These are phyloP conservation scores for Sprattus sprattus DNA, from an alignment of 2,113 vertebrate genomes.

Conservation along the genomic window DNA sequence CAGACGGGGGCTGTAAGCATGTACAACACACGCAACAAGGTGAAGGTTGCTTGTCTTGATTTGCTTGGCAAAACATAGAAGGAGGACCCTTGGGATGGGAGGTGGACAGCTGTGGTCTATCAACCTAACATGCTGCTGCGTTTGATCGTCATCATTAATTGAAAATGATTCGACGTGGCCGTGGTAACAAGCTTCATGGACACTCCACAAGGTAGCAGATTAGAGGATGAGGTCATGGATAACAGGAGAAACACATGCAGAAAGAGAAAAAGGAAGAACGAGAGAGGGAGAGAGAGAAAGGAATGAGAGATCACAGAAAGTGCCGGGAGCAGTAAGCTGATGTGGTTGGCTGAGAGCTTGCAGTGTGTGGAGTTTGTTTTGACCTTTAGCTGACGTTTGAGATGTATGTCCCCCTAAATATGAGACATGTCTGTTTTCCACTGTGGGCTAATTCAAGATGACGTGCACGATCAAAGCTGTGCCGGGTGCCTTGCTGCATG, in stretches of 20 bases:
- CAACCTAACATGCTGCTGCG: background rate
- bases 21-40: background rate
- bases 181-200: background rate
- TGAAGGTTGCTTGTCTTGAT: background rate
- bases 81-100: background rate
- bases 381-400: conserved; percentile 10
- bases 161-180: background rate
- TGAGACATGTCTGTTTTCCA: conserved; percentile 14
- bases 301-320: background rate
- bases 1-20: background rate
- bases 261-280: background rate
- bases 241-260: background rate
- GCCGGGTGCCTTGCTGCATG: background rate
- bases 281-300: background rate
- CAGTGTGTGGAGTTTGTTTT: background rate
- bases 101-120: background rate
- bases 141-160: background rate
- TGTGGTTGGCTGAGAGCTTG: background rate
- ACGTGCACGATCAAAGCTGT: conserved; percentile 11
- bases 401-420: conserved; percentile 18
- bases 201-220: background rate
- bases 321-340: background rate
- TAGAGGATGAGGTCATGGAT: background rate
- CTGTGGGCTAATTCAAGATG: conserved; percentile 3
- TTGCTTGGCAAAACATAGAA: background rate